phyloP scores from a whole-genome alignment of 2,888 invertebrate genomes.

The Caenorhabditis afra region DNA sequence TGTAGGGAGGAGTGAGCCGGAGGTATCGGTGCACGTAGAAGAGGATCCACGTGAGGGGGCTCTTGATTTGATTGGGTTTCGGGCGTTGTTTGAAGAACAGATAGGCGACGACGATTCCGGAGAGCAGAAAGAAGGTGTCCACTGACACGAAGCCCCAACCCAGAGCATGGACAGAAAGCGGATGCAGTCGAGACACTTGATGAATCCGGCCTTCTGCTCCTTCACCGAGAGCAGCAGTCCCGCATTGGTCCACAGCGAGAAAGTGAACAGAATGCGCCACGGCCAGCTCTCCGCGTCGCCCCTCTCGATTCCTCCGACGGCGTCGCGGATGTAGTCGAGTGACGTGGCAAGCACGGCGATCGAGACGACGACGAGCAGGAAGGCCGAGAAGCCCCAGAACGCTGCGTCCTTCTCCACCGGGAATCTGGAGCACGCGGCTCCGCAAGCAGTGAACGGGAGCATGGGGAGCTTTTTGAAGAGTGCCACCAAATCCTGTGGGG shows the following conservation, averaged over 20 bases:
- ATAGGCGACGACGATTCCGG: conserved; percentile 71
- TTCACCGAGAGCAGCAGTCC: conserved; percentile 40
- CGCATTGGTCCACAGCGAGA: conserved; percentile 61
- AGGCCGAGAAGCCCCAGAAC: conserved; percentile 45
- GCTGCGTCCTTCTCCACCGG: conserved; percentile 35
- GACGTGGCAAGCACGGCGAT: conserved; percentile 22
- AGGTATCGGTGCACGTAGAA: conserved; percentile 61
- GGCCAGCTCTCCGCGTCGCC: background rate
- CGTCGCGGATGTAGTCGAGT: conserved; percentile 24
- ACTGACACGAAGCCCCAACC: conserved; percentile 71
- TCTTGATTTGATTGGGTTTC: conserved; percentile 18
- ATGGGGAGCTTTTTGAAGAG: conserved; percentile 33
- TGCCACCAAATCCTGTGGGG: conserved; percentile 7
- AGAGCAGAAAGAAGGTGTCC: conserved; percentile 73
- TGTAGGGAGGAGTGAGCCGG: conserved; percentile 58
- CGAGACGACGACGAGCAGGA: conserved; percentile 24
- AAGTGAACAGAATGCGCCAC: conserved; percentile 33
- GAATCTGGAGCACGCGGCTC: conserved; percentile 32
- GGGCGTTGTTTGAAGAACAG: conserved; percentile 65
- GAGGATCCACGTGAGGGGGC: conserved; percentile 53
- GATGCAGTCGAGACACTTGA: conserved; percentile 69
- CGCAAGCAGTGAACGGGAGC: conserved; percentile 30
- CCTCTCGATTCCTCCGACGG: background rate
- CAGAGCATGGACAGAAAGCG: conserved; percentile 71
- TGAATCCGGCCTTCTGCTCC: conserved; percentile 59